A percentile compares a stretch with the other conserved stretches of the same genome.
Conservation (phyloP, 2,797 vertebrate genomes). For the Acropternis orthonyx region DNA sequence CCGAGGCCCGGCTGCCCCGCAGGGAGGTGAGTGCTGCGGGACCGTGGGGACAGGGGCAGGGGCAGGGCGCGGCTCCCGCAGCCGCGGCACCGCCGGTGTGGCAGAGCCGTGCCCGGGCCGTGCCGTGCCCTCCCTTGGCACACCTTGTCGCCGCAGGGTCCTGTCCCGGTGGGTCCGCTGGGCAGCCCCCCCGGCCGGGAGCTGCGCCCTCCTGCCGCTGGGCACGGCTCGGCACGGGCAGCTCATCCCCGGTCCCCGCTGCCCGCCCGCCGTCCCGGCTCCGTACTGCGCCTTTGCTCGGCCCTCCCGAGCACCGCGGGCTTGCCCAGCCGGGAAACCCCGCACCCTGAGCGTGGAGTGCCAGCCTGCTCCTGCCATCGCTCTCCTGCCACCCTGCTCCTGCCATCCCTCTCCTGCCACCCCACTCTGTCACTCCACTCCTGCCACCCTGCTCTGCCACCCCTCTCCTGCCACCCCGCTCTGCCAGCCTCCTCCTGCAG, state of each 20-base stretch:
- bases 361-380: neutral
- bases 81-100: neutral
- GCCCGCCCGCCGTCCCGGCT: neutral
- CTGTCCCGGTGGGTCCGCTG: neutral
- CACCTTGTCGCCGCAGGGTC: neutral
- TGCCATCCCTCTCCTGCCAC: too few relatives aligned
- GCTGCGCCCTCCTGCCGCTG: neutral
- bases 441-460: neutral
- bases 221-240: neutral
- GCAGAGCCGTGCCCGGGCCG: neutral
- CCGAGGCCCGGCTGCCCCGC: constrained; percentile 84
- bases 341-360: rapidly evolving
- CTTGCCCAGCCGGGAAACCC: rapidly evolving
- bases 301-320: rapidly evolving
- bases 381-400: too few relatives aligned
- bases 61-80: neutral
- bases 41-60: neutral
- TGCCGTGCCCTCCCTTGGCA: neutral
- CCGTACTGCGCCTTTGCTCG: neutral
- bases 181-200: neutral
- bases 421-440: too few relatives aligned
- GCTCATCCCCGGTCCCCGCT: neutral
- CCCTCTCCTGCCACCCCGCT: neutral
- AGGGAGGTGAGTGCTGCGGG: constrained; percentile 84
- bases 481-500: neutral